Evolutionary conservation across 2,888 invertebrate genomes (phyloP), one percentile per base, ranked within the genome.

Genomic region (Protophormia terraenovae): DNA sequence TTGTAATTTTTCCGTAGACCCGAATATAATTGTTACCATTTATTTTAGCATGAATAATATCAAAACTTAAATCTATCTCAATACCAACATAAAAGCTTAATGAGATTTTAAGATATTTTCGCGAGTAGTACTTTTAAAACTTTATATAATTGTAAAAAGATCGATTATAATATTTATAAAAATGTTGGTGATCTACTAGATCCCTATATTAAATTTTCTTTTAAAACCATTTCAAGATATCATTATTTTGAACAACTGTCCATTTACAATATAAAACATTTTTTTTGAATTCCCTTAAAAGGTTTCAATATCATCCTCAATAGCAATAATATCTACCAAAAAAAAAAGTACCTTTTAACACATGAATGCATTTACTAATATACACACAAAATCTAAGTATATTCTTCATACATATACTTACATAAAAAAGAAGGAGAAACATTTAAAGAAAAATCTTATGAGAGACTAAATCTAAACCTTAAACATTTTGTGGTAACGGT

Each of bases 401-500:
- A 3, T 10, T 10, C 32, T 32, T 6, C 32, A 8, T n/a, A n/a
- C 6, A 38, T n/a, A 45, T n/a, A 16, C 45, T 45, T 45, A 3
- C 14, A 24, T 19, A 60, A 72, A 72, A 16, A 4, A 14, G 35
- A 24, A 58, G 53, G 60, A 50, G 53, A 64, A 27, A 50, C 45
- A 79, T 55, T 24, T 35, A 38, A 58, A 71, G 47, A 60, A 84
- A 79, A 66, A 71, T 35, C 80, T 73, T 72, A 45, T 45, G 50
- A 60, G 71, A 71, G 84, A 58, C 47, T 84, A 87, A 87, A 88
- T 86, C 88, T 87, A 87, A 86, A 87, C 77, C 87, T 72, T 73
- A 86, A 85, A 88, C 85, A 86, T 85, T 79, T 84, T 88, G 87
- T 87, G 88, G 88, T 87, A 87, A 86, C 87, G 88, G 60, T 87